A percentile compares a stretch with the other conserved stretches of the same genome.
phyloP scores from a whole-genome alignment of 2,888 invertebrate genomes.

The Synergus japonicus region DNA sequence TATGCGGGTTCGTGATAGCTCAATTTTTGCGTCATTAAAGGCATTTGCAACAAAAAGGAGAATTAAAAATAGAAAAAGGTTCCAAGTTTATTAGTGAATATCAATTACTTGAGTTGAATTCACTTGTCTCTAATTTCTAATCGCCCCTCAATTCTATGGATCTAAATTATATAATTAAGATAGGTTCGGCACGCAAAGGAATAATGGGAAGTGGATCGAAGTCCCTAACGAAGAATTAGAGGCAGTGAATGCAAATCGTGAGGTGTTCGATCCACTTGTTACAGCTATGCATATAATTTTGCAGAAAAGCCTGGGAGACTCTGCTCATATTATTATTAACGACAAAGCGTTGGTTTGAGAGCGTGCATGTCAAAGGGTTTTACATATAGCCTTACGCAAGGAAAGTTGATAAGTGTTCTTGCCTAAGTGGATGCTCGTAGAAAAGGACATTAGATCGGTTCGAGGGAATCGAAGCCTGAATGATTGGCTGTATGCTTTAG shows the following conservation, averaged over 20 bases:
- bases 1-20: slow-evolving; percentile 2
- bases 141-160: background rate
- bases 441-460: slow-evolving; percentile 32
- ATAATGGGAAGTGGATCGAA: background rate
- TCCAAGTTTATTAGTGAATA: background rate
- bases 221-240: background rate
- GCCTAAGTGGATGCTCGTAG: slow-evolving; percentile 18
- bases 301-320: slow-evolving; percentile 9
- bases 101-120: background rate
- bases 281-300: background rate
- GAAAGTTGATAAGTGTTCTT: slow-evolving; percentile 12
- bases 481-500: background rate
- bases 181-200: background rate
- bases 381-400: background rate
- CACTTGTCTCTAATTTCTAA: background rate
- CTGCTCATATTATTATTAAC: slow-evolving; percentile 11
- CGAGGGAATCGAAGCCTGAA: background rate
- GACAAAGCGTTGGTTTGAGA: background rate
- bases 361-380: slow-evolving; percentile 1
- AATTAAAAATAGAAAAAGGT: background rate
- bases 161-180: background rate
- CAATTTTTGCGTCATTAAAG: background rate
- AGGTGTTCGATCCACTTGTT: background rate
- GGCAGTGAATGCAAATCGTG: background rate
- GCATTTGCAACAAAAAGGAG: background rate